Evolutionary conservation across 2,113 vertebrate genomes (phyloP).

Genomic region (Gallinago undulata): DNA sequence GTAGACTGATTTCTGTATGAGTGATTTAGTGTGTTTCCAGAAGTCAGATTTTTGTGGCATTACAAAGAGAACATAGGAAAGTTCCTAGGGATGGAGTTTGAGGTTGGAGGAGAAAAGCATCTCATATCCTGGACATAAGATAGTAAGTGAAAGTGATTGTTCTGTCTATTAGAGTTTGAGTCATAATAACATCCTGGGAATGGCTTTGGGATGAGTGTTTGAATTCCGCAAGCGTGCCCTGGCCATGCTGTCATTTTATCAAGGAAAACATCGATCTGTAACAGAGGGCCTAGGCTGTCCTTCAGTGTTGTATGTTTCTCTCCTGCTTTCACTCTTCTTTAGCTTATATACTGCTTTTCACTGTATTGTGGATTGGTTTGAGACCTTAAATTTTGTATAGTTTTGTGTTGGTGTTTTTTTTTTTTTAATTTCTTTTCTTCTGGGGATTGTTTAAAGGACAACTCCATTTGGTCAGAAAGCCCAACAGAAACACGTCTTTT

Average conservation of each 20-base stretch:
- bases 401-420: neutral
- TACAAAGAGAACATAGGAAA: neutral
- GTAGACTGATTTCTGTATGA: neutral
- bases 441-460: conserved; percentile 26
- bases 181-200: neutral
- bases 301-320: neutral
- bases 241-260: neutral
- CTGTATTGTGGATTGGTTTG: neutral
- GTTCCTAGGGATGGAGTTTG: neutral
- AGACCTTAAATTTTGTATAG: neutral
- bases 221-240: neutral
- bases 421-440: neutral
- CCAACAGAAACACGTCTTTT: neutral
- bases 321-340: neutral
- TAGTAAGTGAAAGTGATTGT: neutral
- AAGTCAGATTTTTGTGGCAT: neutral
- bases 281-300: neutral
- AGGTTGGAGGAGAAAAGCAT: neutral
- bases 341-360: neutral
- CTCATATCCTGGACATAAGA: neutral
- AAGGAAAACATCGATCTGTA: neutral
- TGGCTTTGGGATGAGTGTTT: neutral
- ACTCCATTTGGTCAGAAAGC: neutral
- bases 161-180: neutral
- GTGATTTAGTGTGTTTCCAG: neutral